Percentiles rank a stretch among this genome's conserved stretches.
Conservation (phyloP, 2,888 invertebrate genomes). For the Crepidodera aurea region DNA sequence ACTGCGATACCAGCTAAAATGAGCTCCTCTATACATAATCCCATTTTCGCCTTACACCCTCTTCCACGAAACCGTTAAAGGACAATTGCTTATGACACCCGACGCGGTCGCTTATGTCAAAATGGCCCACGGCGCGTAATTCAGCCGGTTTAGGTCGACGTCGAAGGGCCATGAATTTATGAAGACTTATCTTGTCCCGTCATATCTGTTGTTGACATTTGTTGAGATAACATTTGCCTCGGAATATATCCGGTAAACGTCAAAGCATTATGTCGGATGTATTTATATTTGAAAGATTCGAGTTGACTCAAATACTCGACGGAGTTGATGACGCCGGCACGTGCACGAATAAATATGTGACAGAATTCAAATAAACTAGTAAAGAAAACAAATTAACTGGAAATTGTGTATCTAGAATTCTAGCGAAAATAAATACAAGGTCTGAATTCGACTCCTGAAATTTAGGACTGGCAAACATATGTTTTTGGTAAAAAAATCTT, state of each 20-base stretch:
- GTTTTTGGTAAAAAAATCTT: no score
- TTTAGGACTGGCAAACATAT: no score
- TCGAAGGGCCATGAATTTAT: slow-evolving; percentile 3
- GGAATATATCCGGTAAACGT: background rate
- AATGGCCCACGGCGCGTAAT: slow-evolving; percentile 1
- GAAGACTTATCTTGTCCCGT: background rate
- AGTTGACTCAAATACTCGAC: background rate
- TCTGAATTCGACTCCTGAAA: no score
- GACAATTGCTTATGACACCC: background rate
- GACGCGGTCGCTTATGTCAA: slow-evolving; percentile 5
- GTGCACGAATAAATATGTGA: no score
- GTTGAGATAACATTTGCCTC: background rate
- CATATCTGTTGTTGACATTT: background rate
- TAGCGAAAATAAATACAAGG: no score
- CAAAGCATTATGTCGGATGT: background rate
- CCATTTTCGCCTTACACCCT: background rate
- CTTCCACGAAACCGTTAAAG: background rate
- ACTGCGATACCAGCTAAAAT: background rate
- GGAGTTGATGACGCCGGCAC: background rate
- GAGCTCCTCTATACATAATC: background rate
- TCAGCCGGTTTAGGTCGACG: background rate
- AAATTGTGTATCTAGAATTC: no score
- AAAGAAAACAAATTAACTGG: no score
- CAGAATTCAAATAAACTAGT: no score
- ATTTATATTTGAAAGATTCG: background rate